Evolutionary conservation across 2,797 vertebrate genomes (phyloP), one percentile per base, ranked within the genome.

Genomic region (Ctenopoma kingsleyae): DNA sequence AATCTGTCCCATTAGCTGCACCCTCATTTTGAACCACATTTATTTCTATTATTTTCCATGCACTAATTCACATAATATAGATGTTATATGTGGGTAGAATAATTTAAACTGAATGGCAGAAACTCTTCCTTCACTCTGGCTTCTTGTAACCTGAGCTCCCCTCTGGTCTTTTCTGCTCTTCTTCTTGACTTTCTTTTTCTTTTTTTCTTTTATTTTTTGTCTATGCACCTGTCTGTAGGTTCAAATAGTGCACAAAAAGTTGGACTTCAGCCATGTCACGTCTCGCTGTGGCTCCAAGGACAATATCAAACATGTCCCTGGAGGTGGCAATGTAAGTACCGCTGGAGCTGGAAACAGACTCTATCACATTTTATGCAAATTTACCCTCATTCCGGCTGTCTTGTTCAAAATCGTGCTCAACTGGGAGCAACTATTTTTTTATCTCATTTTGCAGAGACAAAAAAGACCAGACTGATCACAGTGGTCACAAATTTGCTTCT

Each of bases 231-330:
- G 83, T 87, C 75, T 88, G 85, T 75, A 99, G 98, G 96, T 99
- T 95, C 97, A 98, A 95, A 97, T 99, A 95, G 95, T 98, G 93
- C 97, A 97, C 96, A 99, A 99, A 97, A 99, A 98, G 93, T 92
- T 97, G 94, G 98, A 96, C 96, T 99, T 98, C 96, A 98, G 97
- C 94, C 98, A 99, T 84, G 85, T 99, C 94, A 98, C 98, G 84
- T 99, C 98, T 91, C 98, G 98, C 95, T 99, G 98, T 96, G 98
- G 98, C 91, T 99, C 98, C 94, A 99, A 99, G 95, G 98, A 99
- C 96, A 99, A 99, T 96, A 99, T 99, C 94, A 99, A 99, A 96
- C 97, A 99, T 96, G 96, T 98, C 94, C 98, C 98, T 92, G 98
- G 98, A 94, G 98, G 98, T 94, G 98, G 98, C 90, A 98, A 99